A percentile compares a stretch with the other conserved stretches of the same genome.
Conservation (phyloP, 2,888 invertebrate species). For the Aspidiotus rigidus region DNA sequence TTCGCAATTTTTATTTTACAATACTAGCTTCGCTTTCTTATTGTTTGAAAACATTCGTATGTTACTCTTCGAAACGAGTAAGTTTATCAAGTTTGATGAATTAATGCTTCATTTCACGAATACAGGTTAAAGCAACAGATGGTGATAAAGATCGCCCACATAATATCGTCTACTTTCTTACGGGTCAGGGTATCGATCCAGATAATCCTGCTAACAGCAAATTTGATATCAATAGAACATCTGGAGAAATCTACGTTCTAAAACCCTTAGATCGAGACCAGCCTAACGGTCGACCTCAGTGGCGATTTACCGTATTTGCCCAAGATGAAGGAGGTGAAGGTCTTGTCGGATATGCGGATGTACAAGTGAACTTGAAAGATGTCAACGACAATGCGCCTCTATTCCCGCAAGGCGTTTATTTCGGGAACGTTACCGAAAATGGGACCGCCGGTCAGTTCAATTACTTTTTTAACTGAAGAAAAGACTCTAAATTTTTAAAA, state of each 20-base stretch:
- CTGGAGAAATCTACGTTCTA: conserved; percentile 88
- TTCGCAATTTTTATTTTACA: too few species aligned
- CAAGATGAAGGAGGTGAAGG: conserved; percentile 94
- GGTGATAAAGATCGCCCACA: conserved; percentile 91
- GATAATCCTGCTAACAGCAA: conserved; percentile 91
- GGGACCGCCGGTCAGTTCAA: conserved; percentile 62
- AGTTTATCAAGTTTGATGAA: too few species aligned
- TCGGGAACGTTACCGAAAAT: conserved; percentile 92
- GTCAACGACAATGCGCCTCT: conserved; percentile 97
- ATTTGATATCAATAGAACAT: conserved; percentile 91
- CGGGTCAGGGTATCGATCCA: conserved; percentile 90
- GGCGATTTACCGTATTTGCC: conserved; percentile 92
- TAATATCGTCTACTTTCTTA: conserved; percentile 90
- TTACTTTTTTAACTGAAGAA: not conserved
- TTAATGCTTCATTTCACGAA: conserved; percentile 6
- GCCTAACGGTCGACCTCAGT: conserved; percentile 89
- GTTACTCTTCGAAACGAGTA: too few species aligned
- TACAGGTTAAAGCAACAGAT: conserved; percentile 88
- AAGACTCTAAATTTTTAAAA: too few species aligned
- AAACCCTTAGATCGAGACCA: conserved; percentile 96
- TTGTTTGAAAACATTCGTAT: too few species aligned
- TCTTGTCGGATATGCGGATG: conserved; percentile 91
- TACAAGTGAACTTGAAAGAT: conserved; percentile 92
- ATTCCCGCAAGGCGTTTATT: conserved; percentile 88
- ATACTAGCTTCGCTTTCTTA: too few species aligned